These are phyloP conservation scores for Dipus sagitta DNA, from an alignment of 2,797 vertebrate species.

Conservation along the genomic window DNA sequence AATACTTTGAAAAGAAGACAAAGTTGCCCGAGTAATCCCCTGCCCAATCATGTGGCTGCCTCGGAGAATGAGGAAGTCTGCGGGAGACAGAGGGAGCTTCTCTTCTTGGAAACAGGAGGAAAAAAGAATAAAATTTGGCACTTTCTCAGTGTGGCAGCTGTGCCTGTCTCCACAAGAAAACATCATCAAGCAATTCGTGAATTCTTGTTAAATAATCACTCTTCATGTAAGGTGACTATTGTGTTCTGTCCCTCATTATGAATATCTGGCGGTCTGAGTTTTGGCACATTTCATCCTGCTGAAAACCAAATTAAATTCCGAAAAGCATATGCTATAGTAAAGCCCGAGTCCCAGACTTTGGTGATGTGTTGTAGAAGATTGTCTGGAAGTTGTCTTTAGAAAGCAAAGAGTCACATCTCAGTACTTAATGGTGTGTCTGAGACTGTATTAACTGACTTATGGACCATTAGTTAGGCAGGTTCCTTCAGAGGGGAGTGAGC, in stretches of 20 bases:
- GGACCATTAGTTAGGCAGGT: not conserved
- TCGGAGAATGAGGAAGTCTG: conserved; percentile 23
- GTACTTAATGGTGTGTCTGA: not conserved
- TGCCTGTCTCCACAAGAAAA: conserved; percentile 62
- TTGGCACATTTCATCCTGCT: conserved; percentile 68
- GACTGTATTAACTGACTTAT: not conserved
- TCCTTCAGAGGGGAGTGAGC: not conserved
- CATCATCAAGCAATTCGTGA: conserved; percentile 65
- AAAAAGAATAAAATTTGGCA: conserved; percentile 69
- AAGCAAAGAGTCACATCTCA: not conserved
- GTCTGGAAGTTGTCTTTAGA: conserved; percentile 58
- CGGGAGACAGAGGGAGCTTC: conserved; percentile 34
- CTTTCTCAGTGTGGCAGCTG: conserved; percentile 52
- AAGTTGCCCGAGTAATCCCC: not conserved
- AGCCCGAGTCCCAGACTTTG: conserved; percentile 65
- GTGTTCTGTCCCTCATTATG: conserved; percentile 73
- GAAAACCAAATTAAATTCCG: conserved; percentile 71
- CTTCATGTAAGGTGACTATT: conserved; percentile 75
- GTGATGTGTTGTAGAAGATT: conserved; percentile 61
- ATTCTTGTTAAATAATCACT: conserved; percentile 66
- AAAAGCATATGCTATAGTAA: conserved; percentile 75
- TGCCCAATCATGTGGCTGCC: not conserved
- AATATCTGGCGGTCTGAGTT: conserved; percentile 71
- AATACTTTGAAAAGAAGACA: conserved; percentile 59
- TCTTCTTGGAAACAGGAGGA: conserved; percentile 52